These are phyloP conservation scores for Arremon brunneinucha DNA, from an alignment of 2,797 vertebrate genomes.

Conservation along the genomic window DNA sequence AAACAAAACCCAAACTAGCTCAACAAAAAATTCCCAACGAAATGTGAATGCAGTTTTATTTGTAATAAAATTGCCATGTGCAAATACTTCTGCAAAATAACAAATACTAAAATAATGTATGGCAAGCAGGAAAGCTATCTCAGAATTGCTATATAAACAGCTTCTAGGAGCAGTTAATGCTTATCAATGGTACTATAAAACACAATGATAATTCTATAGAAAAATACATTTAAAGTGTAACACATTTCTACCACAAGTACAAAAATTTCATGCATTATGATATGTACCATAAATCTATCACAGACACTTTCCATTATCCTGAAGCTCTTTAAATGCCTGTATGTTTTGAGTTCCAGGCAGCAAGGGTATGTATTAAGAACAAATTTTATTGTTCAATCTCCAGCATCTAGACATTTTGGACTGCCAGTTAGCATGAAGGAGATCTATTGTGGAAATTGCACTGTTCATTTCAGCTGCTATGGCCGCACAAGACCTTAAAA, in stretches of 20 bases:
- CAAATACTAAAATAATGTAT: neutral
- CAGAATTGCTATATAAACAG: neutral
- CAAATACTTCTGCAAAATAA: neutral
- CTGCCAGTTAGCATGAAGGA: neutral
- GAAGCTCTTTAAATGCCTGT: neutral
- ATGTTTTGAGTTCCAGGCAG: neutral
- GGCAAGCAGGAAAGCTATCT: neutral
- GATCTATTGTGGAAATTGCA: neutral
- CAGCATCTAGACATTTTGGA: neutral
- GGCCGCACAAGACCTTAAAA: neutral
- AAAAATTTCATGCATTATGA: neutral
- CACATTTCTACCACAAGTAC: neutral
- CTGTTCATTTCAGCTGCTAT: neutral
- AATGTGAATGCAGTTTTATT: neutral
- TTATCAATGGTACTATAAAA: neutral
- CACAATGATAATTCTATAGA: neutral
- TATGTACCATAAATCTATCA: neutral
- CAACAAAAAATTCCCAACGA: neutral
- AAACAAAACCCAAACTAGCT: accelerated
- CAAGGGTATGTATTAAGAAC: neutral
- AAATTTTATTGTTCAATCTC: neutral
- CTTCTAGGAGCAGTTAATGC: neutral
- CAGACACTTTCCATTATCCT: neutral
- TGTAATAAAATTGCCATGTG: neutral
- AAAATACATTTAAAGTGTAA: neutral